Conservation (phyloP, 2,113 vertebrate genomes). For the Platysteira castanea region DNA sequence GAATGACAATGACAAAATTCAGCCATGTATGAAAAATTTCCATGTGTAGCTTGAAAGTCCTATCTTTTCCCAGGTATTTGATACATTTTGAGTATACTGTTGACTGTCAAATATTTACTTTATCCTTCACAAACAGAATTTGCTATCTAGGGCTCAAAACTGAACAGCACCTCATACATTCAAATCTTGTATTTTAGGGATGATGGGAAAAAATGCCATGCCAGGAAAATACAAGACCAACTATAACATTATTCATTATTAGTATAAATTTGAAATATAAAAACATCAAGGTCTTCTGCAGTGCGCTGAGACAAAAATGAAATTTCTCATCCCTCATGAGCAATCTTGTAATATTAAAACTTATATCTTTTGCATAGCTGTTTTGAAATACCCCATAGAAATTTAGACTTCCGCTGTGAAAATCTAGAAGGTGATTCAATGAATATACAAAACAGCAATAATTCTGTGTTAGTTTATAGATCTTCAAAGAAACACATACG, state of each 20-base stretch:
- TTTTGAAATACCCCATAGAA: neutral
- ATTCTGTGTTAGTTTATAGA: neutral
- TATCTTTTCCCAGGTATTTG: neutral
- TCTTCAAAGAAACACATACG: neutral
- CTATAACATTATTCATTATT: neutral
- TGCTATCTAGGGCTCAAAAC: neutral
- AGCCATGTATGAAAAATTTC: neutral
- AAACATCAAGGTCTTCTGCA: neutral
- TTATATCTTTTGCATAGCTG: neutral
- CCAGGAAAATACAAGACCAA: neutral
- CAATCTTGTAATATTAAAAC: neutral
- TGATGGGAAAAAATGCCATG: neutral
- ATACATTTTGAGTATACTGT: neutral
- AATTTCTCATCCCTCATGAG: neutral
- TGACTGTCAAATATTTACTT: neutral
- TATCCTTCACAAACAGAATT: neutral
- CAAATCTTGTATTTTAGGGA: neutral
- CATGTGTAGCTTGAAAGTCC: neutral
- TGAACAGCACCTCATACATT: neutral
- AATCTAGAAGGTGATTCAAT: neutral
- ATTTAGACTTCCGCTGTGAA: neutral
- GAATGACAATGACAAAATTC: neutral
- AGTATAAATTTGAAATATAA: neutral
- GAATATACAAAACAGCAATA: neutral
- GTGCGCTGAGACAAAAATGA: neutral